Evolutionary conservation across 2,797 vertebrate species (phyloP).

Genomic region (Lutjanus campechanus): DNA sequence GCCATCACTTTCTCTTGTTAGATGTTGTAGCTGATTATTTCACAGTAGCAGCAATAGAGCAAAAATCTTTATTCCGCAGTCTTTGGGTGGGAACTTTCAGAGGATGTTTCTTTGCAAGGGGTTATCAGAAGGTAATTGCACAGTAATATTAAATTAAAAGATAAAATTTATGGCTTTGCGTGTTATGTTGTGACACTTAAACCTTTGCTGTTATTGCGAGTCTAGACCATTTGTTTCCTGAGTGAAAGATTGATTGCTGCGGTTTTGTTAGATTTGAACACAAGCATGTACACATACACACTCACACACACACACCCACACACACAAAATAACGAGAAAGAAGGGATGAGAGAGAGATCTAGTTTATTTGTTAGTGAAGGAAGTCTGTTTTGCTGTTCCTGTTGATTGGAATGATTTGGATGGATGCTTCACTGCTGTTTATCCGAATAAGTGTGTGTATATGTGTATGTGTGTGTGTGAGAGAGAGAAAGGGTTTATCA

Average conservation of each 20-base stretch:
- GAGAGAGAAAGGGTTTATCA: conserved; percentile 5
- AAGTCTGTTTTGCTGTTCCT: conserved; percentile 49
- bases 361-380: conserved; percentile 45
- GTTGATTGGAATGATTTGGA: conserved; percentile 68
- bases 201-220: conserved; percentile 2
- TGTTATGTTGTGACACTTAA: conserved; percentile 11
- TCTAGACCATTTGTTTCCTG: conserved; percentile 7
- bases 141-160: conserved; percentile 6
- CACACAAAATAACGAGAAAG: conserved; percentile 42
- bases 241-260: conserved; percentile 38
- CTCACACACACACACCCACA: conserved; percentile 12
- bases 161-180: neutral
- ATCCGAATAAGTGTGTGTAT: neutral
- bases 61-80: neutral
- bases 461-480: neutral
- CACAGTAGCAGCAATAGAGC: neutral
- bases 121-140: conserved; percentile 4
- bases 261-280: conserved; percentile 22
- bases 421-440: conserved; percentile 49
- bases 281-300: neutral
- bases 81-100: neutral
- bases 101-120: neutral
- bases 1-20: conserved; percentile 13
- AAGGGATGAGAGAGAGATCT: conserved; percentile 16
- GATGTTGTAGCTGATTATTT: conserved; percentile 7